phyloP scores from a whole-genome alignment of 2,888 invertebrate species.

The Belgica antarctica region DNA sequence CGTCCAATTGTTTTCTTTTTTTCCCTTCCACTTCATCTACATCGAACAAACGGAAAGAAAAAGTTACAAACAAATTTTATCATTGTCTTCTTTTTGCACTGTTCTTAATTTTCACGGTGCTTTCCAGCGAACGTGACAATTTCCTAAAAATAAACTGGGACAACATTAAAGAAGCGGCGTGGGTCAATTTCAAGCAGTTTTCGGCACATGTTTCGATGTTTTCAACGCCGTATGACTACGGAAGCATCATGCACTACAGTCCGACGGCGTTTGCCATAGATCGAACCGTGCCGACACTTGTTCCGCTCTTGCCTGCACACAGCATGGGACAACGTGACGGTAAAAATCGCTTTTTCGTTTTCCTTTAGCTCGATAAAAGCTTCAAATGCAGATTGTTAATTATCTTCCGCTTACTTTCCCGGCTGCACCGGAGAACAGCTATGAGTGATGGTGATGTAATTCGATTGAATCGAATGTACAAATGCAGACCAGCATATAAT shows the following conservation, averaged over 20 bases:
- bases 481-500: conserved; percentile 45
- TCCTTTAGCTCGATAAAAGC: neutral
- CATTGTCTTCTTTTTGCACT: too few relatives aligned
- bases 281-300: conserved; percentile 48
- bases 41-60: too few relatives aligned
- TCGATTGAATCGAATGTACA: conserved; percentile 49
- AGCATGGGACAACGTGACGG: conserved; percentile 51
- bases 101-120: neutral
- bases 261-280: conserved; percentile 62
- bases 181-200: conserved; percentile 28
- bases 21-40: neutral
- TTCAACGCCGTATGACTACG: conserved; percentile 63
- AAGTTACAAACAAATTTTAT: too few relatives aligned
- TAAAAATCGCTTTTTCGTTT: conserved; percentile 15
- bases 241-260: conserved; percentile 66
- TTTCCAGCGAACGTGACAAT: conserved; percentile 37
- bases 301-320: neutral
- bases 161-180: conserved; percentile 17
- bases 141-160: conserved; percentile 36
- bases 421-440: conserved; percentile 40
- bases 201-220: conserved; percentile 49
- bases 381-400: conserved; percentile 25
- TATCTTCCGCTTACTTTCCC: conserved; percentile 32
- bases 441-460: conserved; percentile 48
- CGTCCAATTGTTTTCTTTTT: neutral